phyloP scores from a whole-genome alignment of 2,888 invertebrate genomes.

The Asteroscopus sphinx region DNA sequence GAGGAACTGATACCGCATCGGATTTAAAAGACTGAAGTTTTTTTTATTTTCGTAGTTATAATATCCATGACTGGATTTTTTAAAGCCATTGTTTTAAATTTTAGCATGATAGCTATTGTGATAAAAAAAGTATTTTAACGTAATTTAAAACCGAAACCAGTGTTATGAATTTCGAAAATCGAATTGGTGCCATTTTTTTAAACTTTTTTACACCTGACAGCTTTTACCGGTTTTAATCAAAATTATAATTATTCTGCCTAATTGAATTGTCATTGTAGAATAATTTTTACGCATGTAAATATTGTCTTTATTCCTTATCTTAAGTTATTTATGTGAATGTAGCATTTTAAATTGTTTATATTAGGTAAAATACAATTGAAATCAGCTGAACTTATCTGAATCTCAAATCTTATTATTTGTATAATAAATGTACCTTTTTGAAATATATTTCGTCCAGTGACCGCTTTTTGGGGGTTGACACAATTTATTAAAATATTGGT shows the following conservation, averaged over 20 bases:
- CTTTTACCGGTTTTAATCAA: conserved; percentile 69
- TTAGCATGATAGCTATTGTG: conserved; percentile 81
- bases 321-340: conserved; percentile 89
- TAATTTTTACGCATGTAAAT: conserved; percentile 84
- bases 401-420: conserved; percentile 84
- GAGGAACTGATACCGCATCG: conserved; percentile 73
- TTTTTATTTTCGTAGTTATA: conserved; percentile 77
- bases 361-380: conserved; percentile 80
- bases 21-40: conserved; percentile 86
- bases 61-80: conserved; percentile 78
- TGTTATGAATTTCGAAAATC: conserved; percentile 69
- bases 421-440: conserved; percentile 81
- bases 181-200: conserved; percentile 79
- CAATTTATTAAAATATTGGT: conserved; percentile 80
- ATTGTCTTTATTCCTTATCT: conserved; percentile 73
- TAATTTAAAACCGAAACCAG: conserved; percentile 71
- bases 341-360: conserved; percentile 80
- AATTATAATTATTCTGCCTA: conserved; percentile 58
- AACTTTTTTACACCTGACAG: conserved; percentile 78
- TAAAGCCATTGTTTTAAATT: conserved; percentile 77
- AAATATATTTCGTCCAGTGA: conserved; percentile 87
- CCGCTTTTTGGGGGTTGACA: conserved; percentile 78
- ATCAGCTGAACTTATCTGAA: conserved; percentile 88
- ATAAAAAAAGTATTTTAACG: conserved; percentile 84
- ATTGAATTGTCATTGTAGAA: conserved; percentile 73